These are phyloP conservation scores for Fregata magnificens DNA, from an alignment of 2,113 vertebrate species.

Conservation along the genomic window DNA sequence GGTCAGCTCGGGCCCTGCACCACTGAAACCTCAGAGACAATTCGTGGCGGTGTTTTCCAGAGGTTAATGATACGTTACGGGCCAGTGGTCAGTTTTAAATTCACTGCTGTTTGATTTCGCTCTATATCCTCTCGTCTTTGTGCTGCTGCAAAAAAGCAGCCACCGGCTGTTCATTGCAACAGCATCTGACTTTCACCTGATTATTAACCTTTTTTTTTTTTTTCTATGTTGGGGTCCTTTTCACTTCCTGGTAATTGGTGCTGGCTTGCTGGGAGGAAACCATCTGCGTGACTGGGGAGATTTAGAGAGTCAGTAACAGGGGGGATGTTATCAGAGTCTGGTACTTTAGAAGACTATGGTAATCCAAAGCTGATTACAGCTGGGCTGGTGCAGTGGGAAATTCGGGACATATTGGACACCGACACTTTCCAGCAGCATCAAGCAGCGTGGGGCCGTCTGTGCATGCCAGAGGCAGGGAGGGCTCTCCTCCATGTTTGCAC, in stretches of 20 bases:
- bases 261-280: neutral
- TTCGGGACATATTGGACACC: neutral
- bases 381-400: neutral
- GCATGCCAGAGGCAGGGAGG: rapidly evolving
- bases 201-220: neutral
- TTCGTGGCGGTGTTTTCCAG: neutral
- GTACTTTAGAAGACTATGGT: neutral
- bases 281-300: neutral
- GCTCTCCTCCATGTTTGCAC: neutral
- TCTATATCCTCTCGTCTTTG: neutral
- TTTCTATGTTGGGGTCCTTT: neutral
- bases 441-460: rapidly evolving
- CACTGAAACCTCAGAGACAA: neutral
- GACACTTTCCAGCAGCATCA: neutral
- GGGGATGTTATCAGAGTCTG: neutral
- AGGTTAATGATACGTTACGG: neutral
- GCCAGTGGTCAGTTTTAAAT: neutral
- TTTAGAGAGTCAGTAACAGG: neutral
- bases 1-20: neutral
- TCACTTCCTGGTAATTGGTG: neutral
- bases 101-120: neutral
- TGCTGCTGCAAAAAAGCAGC: neutral
- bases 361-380: slow-evolving; percentile 48
- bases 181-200: neutral
- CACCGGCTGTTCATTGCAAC: neutral